Percentiles rank a stretch among this genome's conserved stretches.
phyloP scores from a whole-genome alignment of 2,797 vertebrate genomes.

The Orestias chungarensis region DNA sequence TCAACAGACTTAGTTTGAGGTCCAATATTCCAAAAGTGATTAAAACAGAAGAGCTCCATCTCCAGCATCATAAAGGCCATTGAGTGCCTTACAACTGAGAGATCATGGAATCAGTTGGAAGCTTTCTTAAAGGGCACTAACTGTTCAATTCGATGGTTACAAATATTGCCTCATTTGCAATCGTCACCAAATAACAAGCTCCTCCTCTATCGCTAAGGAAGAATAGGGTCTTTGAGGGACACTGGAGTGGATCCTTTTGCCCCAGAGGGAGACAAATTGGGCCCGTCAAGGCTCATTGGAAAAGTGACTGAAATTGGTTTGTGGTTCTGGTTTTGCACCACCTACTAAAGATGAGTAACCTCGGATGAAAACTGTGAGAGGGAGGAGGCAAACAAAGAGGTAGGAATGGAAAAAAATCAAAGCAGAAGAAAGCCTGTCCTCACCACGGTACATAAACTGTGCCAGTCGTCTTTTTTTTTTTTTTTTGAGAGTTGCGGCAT shows the following conservation, averaged over 20 bases:
- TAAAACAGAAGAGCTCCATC: slow-evolving; percentile 43
- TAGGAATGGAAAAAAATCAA: slow-evolving; percentile 58
- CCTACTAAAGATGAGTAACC: slow-evolving; percentile 73
- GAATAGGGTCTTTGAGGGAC: slow-evolving; percentile 67
- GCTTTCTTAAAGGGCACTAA: slow-evolving; percentile 74
- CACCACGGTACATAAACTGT: slow-evolving; percentile 59
- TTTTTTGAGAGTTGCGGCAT: slow-evolving; percentile 36
- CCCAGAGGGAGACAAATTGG: slow-evolving; percentile 76
- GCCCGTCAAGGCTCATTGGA: slow-evolving; percentile 75
- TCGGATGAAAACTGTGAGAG: slow-evolving; percentile 41
- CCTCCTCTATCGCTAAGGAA: slow-evolving; percentile 42
- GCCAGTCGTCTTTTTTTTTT: slow-evolving; percentile 26
- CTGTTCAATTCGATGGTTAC: slow-evolving; percentile 58
- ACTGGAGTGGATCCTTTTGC: slow-evolving; percentile 67
- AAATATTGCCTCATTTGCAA: slow-evolving; percentile 49
- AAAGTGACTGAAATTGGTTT: slow-evolving; percentile 77
- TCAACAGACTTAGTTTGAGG: background rate
- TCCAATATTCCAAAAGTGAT: slow-evolving; percentile 32
- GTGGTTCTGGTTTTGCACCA: slow-evolving; percentile 72
- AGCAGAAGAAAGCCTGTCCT: slow-evolving; percentile 52
- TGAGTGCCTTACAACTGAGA: slow-evolving; percentile 57
- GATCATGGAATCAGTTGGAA: slow-evolving; percentile 66
- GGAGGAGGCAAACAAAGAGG: slow-evolving; percentile 23
- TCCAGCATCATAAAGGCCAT: slow-evolving; percentile 70
- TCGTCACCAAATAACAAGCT: slow-evolving; percentile 63